These are phyloP conservation scores for Himantopus leucocephalus DNA, from an alignment of 2,113 vertebrate genomes.

Conservation along the genomic window DNA sequence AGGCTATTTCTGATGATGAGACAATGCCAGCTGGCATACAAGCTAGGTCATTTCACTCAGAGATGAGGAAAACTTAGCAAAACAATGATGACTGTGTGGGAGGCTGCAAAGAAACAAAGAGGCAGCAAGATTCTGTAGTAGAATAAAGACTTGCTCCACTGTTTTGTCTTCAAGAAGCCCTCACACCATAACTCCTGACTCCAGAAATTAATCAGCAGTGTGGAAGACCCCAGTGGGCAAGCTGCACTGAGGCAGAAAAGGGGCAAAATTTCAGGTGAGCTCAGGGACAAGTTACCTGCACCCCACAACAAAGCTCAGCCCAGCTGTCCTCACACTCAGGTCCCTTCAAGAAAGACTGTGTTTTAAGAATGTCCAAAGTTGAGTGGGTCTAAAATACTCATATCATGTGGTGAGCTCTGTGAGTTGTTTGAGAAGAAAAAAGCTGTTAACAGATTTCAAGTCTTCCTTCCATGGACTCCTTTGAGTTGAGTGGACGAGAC, in stretches of 20 bases:
- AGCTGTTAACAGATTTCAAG: neutral
- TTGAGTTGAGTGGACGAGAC: neutral
- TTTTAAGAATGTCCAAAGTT: neutral
- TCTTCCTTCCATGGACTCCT: neutral
- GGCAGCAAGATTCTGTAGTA: neutral
- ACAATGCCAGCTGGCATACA: neutral
- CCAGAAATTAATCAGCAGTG: neutral
- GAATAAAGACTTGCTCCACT: neutral
- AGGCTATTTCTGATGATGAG: neutral
- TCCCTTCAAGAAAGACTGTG: neutral
- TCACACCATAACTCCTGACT: neutral
- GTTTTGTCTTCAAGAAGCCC: neutral
- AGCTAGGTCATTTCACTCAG: neutral
- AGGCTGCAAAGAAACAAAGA: neutral
- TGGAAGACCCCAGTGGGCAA: neutral
- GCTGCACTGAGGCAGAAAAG: neutral
- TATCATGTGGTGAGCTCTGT: neutral
- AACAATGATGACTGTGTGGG: neutral
- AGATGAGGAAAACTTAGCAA: neutral
- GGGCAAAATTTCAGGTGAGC: neutral
- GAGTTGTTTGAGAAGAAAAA: neutral
- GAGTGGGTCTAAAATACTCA: neutral
- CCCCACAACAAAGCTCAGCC: neutral
- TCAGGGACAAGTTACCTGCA: neutral
- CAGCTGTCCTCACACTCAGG: neutral